These are phyloP conservation scores for Temnothorax ravouxi DNA, from an alignment of 2,888 invertebrate genomes.

Conservation along the genomic window DNA sequence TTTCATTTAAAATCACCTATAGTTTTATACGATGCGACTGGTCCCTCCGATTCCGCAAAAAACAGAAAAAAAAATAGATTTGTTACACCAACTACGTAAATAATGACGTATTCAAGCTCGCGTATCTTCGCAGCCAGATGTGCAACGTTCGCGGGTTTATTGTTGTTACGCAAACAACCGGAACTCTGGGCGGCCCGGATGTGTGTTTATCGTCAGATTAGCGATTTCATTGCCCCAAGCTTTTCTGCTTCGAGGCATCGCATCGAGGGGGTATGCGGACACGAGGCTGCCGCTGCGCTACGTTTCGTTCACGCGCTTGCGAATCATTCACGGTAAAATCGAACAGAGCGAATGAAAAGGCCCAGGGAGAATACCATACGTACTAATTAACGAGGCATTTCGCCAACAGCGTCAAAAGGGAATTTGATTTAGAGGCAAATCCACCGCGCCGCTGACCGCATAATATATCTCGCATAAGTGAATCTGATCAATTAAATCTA, in stretches of 20 bases:
- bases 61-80: conserved; percentile 53
- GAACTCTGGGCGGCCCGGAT: conserved; percentile 65
- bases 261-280: background rate
- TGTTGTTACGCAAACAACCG: conserved; percentile 74
- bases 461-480: conserved; percentile 42
- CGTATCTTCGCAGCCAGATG: conserved; percentile 76
- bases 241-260: conserved; percentile 60
- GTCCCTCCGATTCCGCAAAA: background rate
- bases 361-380: conserved; percentile 28
- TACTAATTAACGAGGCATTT: conserved; percentile 54
- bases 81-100: conserved; percentile 65
- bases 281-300: background rate
- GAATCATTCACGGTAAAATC: conserved; percentile 50
- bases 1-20: conserved; percentile 63
- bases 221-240: conserved; percentile 70
- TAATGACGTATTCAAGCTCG: conserved; percentile 72
- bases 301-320: conserved; percentile 44
- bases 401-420: conserved; percentile 52
- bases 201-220: conserved; percentile 76
- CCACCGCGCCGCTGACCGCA: conserved; percentile 22
- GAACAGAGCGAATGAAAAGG: conserved; percentile 45
- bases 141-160: conserved; percentile 74
- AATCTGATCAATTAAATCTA: conserved; percentile 52
- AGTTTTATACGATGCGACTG: conserved; percentile 64
- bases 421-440: conserved; percentile 53